These are phyloP conservation scores for Dascyllus trimaculatus DNA, from an alignment of 2,113 vertebrate species.

Conservation along the genomic window DNA sequence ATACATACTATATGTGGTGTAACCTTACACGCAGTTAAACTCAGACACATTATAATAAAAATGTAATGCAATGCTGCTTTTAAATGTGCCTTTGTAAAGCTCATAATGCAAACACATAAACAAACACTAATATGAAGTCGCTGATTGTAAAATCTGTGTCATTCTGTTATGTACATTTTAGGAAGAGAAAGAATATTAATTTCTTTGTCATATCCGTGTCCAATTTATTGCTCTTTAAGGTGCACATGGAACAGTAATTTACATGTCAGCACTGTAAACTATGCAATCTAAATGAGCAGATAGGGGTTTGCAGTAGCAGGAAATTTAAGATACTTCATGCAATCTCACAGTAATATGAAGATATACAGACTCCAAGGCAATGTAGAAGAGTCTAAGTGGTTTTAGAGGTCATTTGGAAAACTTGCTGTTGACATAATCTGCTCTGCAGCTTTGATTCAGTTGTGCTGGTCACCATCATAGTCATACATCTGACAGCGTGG, in stretches of 20 bases:
- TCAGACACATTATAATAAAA: background rate
- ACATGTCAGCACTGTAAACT: background rate
- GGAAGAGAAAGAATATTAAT: conserved; percentile 24
- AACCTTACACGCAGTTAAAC: background rate
- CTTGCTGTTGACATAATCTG: conserved; percentile 16
- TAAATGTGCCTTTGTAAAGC: conserved; percentile 20
- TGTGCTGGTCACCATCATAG: conserved; percentile 12
- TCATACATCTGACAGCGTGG: conserved; percentile 10
- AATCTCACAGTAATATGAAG: background rate
- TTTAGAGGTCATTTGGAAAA: conserved; percentile 29
- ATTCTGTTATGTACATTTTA: conserved; percentile 24
- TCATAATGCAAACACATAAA: conserved; percentile 46
- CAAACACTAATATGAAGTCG: conserved; percentile 28
- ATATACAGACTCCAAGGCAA: background rate
- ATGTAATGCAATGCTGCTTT: conserved; percentile 6
- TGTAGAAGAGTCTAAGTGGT: conserved; percentile 4
- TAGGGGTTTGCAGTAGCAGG: background rate
- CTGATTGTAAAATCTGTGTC: conserved; percentile 16
- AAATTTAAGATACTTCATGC: background rate
- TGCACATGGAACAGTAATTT: background rate
- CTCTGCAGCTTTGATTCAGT: conserved; percentile 24
- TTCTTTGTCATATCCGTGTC: conserved; percentile 6
- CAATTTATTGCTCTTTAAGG: conserved; percentile 6
- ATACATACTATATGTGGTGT: background rate
- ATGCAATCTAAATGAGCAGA: background rate